Evolutionary conservation across 2,888 invertebrate species (phyloP), one percentile per base, ranked within the genome.

Genomic region (Oxyscelio sp.): DNA sequence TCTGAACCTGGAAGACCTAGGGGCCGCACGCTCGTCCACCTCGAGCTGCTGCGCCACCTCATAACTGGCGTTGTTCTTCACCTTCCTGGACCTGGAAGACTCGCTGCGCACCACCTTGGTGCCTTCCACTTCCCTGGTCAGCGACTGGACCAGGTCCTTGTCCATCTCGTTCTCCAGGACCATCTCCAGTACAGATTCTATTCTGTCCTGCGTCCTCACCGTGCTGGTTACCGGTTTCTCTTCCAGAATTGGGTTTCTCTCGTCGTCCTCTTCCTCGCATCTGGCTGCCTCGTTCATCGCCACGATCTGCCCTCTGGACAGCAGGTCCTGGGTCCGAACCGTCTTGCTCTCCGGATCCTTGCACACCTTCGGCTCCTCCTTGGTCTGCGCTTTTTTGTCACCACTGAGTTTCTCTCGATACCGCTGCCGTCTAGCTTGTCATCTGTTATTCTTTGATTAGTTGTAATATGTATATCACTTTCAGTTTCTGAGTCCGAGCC

Each of bases 61-160:
- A 88, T 94, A 94, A 54, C 94, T 94, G 0, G 94, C 94, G 80
- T 93, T 94, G 66, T 93, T 94, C 82, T 92, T 92, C 21, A 92
- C 90, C n/a, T 87, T 86, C 11, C 87, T 56, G 4, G 89, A 85
- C 11, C 85, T 85, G 19, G 70, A 82, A 8, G 85, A 83, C 22
- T 83, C 86, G 40, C 83, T 87, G 6, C 83, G 79, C 13, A 19
- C 58, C 0, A 87, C 80, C 21, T 66, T 86, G 9, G 87, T 75
- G 1, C 85, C 91, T 31, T 91, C 91, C 31, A 91, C 89, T 31
- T 92, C 91, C 66, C 92, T 91, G 27, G 90, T 90, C 73, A 89
- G 89, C 27, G 91, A 89, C 24, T 92, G 91, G 17, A 89, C 87
- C 15, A 94, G 91, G 3, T 92, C 92, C 48, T 92, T 90, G 80